phyloP scores from a whole-genome alignment of 2,888 invertebrate species.

The Lithophane socia region DNA sequence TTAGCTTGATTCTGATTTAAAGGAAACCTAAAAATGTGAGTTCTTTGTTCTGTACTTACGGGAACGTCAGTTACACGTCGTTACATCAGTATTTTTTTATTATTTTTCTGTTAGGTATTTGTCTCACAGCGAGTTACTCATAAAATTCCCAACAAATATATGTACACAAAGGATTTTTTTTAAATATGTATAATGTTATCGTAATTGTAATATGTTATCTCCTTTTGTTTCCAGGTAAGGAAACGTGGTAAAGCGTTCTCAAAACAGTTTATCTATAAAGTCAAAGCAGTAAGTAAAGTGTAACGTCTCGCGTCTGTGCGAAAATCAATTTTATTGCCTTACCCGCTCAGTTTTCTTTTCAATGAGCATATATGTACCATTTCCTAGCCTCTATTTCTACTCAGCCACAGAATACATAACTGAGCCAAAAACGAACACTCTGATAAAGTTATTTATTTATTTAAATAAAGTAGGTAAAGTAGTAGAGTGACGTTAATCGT shows the following conservation, averaged over 20 bases:
- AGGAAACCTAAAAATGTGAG: neutral
- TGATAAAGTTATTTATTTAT: neutral
- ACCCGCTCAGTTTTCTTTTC: conserved; percentile 1
- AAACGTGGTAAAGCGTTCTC: conserved; percentile 40
- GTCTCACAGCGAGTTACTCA: neutral
- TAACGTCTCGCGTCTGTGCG: conserved; percentile 22
- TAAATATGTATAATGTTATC: neutral
- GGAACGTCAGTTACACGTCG: neutral
- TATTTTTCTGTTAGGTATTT: neutral
- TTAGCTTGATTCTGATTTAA: conserved; percentile 1
- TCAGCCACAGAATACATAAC: no score
- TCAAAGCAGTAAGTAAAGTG: conserved; percentile 37
- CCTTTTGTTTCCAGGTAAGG: conserved; percentile 60
- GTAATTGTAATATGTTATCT: conserved; percentile 8
- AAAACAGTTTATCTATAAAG: conserved; percentile 32
- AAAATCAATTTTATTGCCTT: neutral
- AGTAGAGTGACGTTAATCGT: neutral
- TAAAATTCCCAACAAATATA: neutral
- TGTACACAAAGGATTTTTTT: neutral
- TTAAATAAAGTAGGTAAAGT: no score
- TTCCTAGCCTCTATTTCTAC: neutral
- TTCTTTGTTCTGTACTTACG: neutral
- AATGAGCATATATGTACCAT: neutral
- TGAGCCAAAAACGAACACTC: neutral
- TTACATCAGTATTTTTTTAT: neutral